These are phyloP conservation scores for Aproaerema taeniolella DNA, from an alignment of 2,888 invertebrate genomes.

Conservation along the genomic window DNA sequence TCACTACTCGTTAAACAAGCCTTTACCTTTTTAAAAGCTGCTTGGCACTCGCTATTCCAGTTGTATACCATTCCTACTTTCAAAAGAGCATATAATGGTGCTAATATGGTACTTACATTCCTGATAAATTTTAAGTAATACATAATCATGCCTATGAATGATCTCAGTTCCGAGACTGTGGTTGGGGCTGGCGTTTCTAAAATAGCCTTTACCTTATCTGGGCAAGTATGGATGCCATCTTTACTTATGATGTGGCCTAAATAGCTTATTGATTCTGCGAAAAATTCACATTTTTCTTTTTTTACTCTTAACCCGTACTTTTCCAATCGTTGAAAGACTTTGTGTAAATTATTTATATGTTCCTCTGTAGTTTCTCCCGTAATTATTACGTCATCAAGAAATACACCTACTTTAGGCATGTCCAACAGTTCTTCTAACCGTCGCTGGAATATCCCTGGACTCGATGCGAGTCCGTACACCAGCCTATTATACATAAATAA, in stretches of 20 bases:
- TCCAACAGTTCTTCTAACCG: slow-evolving; percentile 1
- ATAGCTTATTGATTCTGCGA: slow-evolving; percentile 6
- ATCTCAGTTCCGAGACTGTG: slow-evolving; percentile 13
- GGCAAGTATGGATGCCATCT: slow-evolving; percentile 13
- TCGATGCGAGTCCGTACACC: slow-evolving; percentile 3
- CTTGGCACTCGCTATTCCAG: not conserved
- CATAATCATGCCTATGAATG: slow-evolving; percentile 34
- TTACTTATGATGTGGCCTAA: slow-evolving; percentile 15
- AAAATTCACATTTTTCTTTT: too few relatives aligned
- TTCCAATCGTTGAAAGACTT: slow-evolving; percentile 13
- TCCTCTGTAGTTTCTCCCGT: slow-evolving; percentile 2
- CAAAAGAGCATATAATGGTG: slow-evolving; percentile 10
- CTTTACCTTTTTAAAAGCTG: slow-evolving; percentile 4
- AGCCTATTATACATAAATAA: slow-evolving; percentile 3
- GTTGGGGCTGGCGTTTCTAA: slow-evolving; percentile 7
- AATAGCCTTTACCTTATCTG: slow-evolving; percentile 15
- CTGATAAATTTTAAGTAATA: slow-evolving; percentile 38
- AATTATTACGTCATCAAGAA: slow-evolving; percentile 17
- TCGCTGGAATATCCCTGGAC: slow-evolving; percentile 2
- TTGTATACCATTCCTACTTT: not conserved
- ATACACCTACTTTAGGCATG: slow-evolving; percentile 5
- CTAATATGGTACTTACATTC: slow-evolving; percentile 1
- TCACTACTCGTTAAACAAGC: slow-evolving; percentile 1
- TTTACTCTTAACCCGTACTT: slow-evolving; percentile 8
- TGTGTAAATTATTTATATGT: slow-evolving; percentile 12